Conservation (phyloP, 2,888 invertebrate species). For the Aproaerema taeniolella region DNA sequence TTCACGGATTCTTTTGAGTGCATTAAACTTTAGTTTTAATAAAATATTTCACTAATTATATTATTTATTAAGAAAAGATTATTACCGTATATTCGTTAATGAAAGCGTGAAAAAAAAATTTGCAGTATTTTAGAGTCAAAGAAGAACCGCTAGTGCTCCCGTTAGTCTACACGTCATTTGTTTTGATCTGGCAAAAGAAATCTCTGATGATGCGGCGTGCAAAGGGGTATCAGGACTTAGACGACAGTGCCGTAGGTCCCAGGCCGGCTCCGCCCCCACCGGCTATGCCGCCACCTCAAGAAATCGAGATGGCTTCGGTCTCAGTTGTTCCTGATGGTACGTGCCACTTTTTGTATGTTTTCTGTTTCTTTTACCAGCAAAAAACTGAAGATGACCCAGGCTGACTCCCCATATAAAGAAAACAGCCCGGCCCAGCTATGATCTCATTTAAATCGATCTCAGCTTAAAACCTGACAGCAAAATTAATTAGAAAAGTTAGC, state of each 20-base stretch:
- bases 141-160: slow-evolving; percentile 29
- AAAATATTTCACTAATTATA: too few species aligned
- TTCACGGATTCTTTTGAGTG: slow-evolving; percentile 1
- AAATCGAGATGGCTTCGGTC: slow-evolving; percentile 88
- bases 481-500: too few species aligned
- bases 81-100: too few species aligned
- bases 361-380: neutral
- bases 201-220: slow-evolving; percentile 59
- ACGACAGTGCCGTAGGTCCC: slow-evolving; percentile 58
- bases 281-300: slow-evolving; percentile 78
- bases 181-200: neutral
- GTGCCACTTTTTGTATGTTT: slow-evolving; percentile 14
- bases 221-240: slow-evolving; percentile 80
- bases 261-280: slow-evolving; percentile 34
- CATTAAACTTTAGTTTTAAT: slow-evolving; percentile 1
- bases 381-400: too few species aligned
- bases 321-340: slow-evolving; percentile 88
- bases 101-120: neutral
- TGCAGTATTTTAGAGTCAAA: too few species aligned
- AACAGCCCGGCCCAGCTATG: too few species aligned
- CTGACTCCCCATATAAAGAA: too few species aligned
- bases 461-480: too few species aligned
- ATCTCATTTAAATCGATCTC: too few species aligned
- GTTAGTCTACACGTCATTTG: slow-evolving; percentile 60
- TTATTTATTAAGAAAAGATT: too few species aligned